Evolutionary conservation across 1,140 invertebrate genomes (phyloP).

Genomic region (Neodiprion fabricii): DNA sequence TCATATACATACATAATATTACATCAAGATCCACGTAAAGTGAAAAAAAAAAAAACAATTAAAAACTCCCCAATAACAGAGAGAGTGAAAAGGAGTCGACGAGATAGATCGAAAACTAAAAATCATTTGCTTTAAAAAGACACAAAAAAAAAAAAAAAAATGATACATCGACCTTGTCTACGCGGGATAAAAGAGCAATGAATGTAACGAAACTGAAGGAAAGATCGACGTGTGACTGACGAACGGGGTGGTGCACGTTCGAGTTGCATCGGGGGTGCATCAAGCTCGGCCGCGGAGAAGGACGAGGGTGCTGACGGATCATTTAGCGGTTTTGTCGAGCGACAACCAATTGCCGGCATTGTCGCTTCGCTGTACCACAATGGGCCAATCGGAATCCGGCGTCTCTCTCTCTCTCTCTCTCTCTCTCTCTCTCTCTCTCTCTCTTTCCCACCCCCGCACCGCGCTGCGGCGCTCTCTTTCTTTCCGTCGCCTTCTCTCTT

Average conservation of each 20-base stretch:
- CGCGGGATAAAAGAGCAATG: too few relatives aligned
- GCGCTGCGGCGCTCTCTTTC: slow-evolving; percentile 18
- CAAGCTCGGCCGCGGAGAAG: slow-evolving; percentile 40
- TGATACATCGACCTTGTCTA: too few relatives aligned
- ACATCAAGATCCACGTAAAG: too few relatives aligned
- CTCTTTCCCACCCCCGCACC: slow-evolving; percentile 22
- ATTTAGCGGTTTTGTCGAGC: slow-evolving; percentile 65
- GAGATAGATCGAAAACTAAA: too few relatives aligned
- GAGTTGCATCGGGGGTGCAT: neutral
- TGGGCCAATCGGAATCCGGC: slow-evolving; percentile 60
- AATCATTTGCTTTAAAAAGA: too few relatives aligned
- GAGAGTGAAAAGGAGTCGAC: too few relatives aligned
- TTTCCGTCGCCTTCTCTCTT: slow-evolving; percentile 24
- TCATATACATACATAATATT: too few relatives aligned
- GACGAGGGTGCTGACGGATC: slow-evolving; percentile 48
- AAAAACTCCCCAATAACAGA: too few relatives aligned
- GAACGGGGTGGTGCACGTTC: neutral
- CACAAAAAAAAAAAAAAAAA: too few relatives aligned
- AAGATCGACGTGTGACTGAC: too few relatives aligned
- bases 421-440: slow-evolving; percentile 16
- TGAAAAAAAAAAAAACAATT: too few relatives aligned
- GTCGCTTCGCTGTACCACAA: slow-evolving; percentile 62
- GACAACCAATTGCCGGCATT: slow-evolving; percentile 64
- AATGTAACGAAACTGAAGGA: too few relatives aligned
- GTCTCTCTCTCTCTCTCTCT: slow-evolving; percentile 42